These are phyloP conservation scores for Cyphomyrus discorhynchus DNA, from an alignment of 2,113 vertebrate genomes.

Conservation along the genomic window DNA sequence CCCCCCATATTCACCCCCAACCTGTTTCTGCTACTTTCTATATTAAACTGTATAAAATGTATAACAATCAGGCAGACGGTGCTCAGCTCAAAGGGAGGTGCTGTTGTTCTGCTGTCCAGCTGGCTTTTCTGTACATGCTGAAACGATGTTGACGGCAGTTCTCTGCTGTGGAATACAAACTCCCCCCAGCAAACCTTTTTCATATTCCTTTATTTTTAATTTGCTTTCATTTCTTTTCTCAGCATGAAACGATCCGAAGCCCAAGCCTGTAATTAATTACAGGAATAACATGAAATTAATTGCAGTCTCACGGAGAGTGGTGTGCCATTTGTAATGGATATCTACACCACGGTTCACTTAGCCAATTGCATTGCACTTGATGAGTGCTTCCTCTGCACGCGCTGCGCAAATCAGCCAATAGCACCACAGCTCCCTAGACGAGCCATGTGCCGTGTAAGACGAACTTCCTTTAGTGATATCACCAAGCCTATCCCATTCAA, in stretches of 20 bases:
- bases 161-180: background rate
- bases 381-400: background rate
- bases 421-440: background rate
- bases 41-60: background rate
- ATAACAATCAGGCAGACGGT: background rate
- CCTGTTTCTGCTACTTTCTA: background rate
- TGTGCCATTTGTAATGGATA: background rate
- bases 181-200: background rate
- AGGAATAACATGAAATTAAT: background rate
- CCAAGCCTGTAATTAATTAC: background rate
- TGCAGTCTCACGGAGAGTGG: background rate
- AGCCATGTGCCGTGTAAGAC: background rate
- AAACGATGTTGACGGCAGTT: background rate
- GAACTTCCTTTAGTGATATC: background rate
- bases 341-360: background rate
- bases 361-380: background rate
- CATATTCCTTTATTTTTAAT: background rate
- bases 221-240: slow-evolving; percentile 8
- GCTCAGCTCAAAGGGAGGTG: background rate
- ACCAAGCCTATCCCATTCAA: background rate
- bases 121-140: background rate
- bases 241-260: background rate
- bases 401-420: background rate
- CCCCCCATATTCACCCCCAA: background rate
- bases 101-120: background rate